Percentiles rank a stretch among this genome's conserved stretches.
Evolutionary conservation across 2,888 invertebrate genomes (phyloP).

Genomic region (Seira sanloemensis): DNA sequence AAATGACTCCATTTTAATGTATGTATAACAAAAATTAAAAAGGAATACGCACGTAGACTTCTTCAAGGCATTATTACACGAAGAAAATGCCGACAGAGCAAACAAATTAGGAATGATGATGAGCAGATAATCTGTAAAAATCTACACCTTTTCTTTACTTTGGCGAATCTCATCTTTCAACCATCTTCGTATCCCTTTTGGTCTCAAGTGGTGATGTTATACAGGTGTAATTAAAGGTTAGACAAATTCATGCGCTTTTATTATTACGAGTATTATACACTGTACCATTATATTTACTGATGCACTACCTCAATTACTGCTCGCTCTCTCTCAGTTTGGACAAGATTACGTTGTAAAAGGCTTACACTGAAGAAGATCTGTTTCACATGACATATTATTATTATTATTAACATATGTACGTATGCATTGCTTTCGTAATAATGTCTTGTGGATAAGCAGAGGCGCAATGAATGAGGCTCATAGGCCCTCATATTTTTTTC

Average conservation of each 20-base stretch:
- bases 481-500: too few relatives aligned
- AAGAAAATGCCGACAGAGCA: conserved; percentile 53
- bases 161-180: background rate
- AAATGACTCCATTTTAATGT: background rate
- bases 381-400: background rate
- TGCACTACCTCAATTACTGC: background rate
- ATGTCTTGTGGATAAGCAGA: conserved; percentile 12
- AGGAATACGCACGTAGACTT: background rate
- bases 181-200: conserved; percentile 26
- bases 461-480: conserved; percentile 25
- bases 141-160: conserved; percentile 52
- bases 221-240: conserved; percentile 60
- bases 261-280: conserved; percentile 39
- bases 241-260: conserved; percentile 60
- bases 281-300: conserved; percentile 8
- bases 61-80: conserved; percentile 3
- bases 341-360: conserved; percentile 14
- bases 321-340: conserved; percentile 6
- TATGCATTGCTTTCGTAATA: background rate
- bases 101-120: conserved; percentile 63
- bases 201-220: conserved; percentile 21
- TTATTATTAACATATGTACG: background rate
- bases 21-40: background rate
- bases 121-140: conserved; percentile 63
- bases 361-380: conserved; percentile 3